Evolutionary conservation across 1,140 invertebrate species (phyloP), one percentile per base, ranked within the genome.

Genomic region (Antheraea mylitta): DNA sequence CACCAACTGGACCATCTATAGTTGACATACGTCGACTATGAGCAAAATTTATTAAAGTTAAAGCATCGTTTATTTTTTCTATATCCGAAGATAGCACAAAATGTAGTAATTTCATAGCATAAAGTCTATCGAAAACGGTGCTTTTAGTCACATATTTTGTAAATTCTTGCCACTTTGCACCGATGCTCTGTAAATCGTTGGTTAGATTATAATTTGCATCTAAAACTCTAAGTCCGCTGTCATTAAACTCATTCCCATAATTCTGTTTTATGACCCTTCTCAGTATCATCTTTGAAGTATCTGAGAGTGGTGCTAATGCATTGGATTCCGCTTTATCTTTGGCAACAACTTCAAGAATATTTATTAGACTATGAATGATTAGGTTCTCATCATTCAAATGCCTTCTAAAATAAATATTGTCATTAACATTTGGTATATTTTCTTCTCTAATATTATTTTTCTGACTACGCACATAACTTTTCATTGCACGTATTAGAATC

Each of bases 61-160:
- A 53, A 58, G 75, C 76, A 58, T 89, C 76, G 10, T 72, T 77
- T n/a, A 89, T 71, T 75, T 80, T 85, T n/a, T 61, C 45, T 16
- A 86, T 81, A 69, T 85, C 83, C 16, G 42, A 64, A 13, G 73
- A 72, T 72, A 89, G 45, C 37, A 70, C 53, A 0, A 81, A 63
- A 64, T 87, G 78, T 18, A 89, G 69, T 30, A 77, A 62, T 72
- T 89, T 89, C 58, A 85, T 63, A 60, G 72, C 72, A 64, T 81
- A 71, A 0, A 85, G 53, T 11, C 66, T 74, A 66, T 80, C 71
- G 7, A 64, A 62, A n/a, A 72, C 61, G 38, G 68, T 8, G 68
- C 67, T 74, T 5, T 70, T 72, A 7, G 61, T 22, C 0, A 85
- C 18, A 58, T 74, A 65, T 36, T 58, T 53, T 8, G 78, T 69